phyloP scores from a whole-genome alignment of 2,797 vertebrate genomes.

The Pangasius krempfi region DNA sequence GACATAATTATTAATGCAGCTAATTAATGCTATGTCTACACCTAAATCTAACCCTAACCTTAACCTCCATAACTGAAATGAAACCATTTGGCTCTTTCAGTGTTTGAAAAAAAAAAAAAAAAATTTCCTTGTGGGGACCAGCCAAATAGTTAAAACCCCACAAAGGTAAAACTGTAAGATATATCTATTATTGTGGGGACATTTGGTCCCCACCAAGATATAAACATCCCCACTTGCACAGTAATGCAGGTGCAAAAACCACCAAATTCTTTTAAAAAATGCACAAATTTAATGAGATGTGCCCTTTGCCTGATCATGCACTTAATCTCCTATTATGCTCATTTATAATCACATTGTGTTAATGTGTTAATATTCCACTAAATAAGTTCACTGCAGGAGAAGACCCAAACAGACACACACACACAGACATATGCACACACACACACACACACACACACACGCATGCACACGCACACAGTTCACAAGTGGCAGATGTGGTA shows the following conservation, averaged over 20 bases:
- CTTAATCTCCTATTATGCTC: not conserved
- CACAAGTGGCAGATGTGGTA: too few relatives aligned
- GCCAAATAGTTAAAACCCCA: not conserved
- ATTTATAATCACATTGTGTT: not conserved
- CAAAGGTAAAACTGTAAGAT: not conserved
- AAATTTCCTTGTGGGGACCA: too few relatives aligned
- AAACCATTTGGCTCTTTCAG: too few relatives aligned
- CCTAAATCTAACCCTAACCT: too few relatives aligned
- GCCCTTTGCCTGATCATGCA: not conserved
- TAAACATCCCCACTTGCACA: not conserved
- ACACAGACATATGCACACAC: too few relatives aligned
- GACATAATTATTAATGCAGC: not conserved
- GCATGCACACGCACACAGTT: too few relatives aligned
- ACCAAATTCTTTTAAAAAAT: too few relatives aligned
- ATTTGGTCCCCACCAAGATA: not conserved
- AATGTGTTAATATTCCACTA: not conserved
- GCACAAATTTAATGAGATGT: not conserved
- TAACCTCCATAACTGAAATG: too few relatives aligned
- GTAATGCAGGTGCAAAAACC: too few relatives aligned
- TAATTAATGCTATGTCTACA: too few relatives aligned
- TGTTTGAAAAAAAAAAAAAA: too few relatives aligned
- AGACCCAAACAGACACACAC: not conserved
- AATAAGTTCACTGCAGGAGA: not conserved
- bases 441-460: too few relatives aligned
- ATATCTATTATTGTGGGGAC: not conserved